Base-by-base conservation (phyloP, 1,140 invertebrate species). In the Ooceraea biroi region DNA sequence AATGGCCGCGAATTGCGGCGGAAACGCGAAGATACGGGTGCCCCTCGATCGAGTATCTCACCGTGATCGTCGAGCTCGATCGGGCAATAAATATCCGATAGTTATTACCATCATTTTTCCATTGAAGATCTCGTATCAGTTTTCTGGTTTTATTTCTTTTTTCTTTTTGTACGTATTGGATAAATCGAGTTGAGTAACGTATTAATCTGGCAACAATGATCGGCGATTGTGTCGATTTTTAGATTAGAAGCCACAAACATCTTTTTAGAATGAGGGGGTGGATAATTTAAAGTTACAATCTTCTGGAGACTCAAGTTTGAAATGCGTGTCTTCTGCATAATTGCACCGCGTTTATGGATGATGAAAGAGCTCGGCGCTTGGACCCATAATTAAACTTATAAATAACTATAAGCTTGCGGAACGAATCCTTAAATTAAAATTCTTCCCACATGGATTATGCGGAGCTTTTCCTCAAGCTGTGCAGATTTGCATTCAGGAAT, bases 101-200 rank as follows among this genome's bases (percentile, higher is more conserved):
- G 58, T 65, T 76, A 76, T 76, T 76, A 65, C 61, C 73, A 27
- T n/a, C 44, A 52, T 71, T 69, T 36, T 71, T 72, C 50, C 3
- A 50, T 72, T 72, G 72, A 12, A 48, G 41, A 80, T 72, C 65
- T 55, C 22, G 36, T 36, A 19, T 11, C 3, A 27, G 27, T 22
- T 52, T 14, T n/a, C 36, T 36, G 36, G 48, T 58, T 74, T 36
- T 65, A 36, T n/a, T 36, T 30, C 48, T 41, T 65, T 58, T 74
- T 36, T 65, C 50, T n/a, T 36, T 30, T 65, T 41, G 12, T 4
- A n/a, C 41, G 27, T n/a, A 41, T 12, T 3, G 41, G 58, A 76
- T n/a, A 76, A 50, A 50, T 30, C n/a, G 25, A 76, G 58, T 50
- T 36, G 27, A 46, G 63, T 65, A 65, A 65, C 73, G 50, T 58